Evolutionary conservation across 1,140 invertebrate species (phyloP), one percentile per base, ranked within the genome.

Genomic region (Riptortus pedestris): DNA sequence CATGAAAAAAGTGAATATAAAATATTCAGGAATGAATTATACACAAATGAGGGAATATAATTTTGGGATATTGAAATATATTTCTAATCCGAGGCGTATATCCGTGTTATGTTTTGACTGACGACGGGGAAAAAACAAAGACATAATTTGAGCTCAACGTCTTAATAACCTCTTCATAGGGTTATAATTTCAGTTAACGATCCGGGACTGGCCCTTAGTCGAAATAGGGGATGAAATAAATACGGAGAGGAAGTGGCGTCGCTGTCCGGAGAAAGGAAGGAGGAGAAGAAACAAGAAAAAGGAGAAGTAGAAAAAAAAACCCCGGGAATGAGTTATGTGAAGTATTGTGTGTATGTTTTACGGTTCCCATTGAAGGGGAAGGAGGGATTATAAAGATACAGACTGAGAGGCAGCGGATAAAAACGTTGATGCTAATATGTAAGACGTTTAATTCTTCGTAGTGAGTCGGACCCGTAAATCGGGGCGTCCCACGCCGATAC

Each of bases 111-210:
- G 31, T 38, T 38, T 38, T 38, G 31, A 38, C 51, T 55, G 51
- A 55, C 18, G 14, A 24, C 5, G 3, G 51, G 51, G 1, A 47
- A 24, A 55, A 24, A 55, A 55, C 51, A 26, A 22, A 55, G 51
- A 24, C 51, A 55, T 55, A 55, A 55, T 24, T 55, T 14, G 18
- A 24, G 5, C 14, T 24, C 5, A 24, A 55, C 51, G 51, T 55
- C 51, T 55, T 55, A 55, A 55, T 55, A 18, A 55, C 18, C 24
- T 14, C 2, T 55, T 55, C 26, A 38, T 38, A 38, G 31, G 14
- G 31, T 38, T 38, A 38, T 38, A 38, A 38, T 38, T 38, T 38
- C 14, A 5, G 5, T 38, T 38, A 38, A 38, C 31, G 31, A 38
- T 14, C 14, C 14, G 14, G 31, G 5, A 38, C 5, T 7, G 31